A percentile compares a stretch with the other conserved stretches of the same genome.
Evolutionary conservation across 2,113 vertebrate species (phyloP).

Genomic region (Reinhardtius hippoglossoides): DNA sequence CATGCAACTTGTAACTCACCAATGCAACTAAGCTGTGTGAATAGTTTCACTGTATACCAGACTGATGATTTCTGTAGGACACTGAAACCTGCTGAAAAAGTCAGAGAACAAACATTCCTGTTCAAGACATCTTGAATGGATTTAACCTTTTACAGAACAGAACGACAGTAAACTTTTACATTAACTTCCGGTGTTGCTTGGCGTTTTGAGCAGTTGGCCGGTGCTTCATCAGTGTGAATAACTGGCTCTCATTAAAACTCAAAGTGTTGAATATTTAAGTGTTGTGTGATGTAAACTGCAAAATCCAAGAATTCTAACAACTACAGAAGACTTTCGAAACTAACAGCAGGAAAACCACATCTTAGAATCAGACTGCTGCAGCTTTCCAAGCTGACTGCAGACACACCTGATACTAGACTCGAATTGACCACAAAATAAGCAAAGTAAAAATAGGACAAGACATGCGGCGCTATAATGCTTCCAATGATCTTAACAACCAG

Average conservation of each 20-base stretch:
- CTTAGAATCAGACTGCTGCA: no score
- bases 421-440: background rate
- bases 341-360: no score
- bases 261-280: background rate
- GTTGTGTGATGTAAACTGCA: background rate
- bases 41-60: slow-evolving; percentile 54
- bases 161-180: background rate
- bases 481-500: background rate
- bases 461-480: background rate
- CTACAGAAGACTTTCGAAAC: no score
- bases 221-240: slow-evolving; percentile 6
- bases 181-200: background rate
- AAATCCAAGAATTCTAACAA: background rate
- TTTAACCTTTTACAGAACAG: slow-evolving; percentile 23
- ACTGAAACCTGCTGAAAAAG: slow-evolving; percentile 63
- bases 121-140: slow-evolving; percentile 44
- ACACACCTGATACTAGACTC: background rate
- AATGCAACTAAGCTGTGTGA: slow-evolving; percentile 61
- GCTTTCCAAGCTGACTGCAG: background rate
- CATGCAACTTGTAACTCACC: slow-evolving; percentile 69
- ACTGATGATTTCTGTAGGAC: slow-evolving; percentile 52
- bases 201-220: slow-evolving; percentile 16
- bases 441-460: background rate
- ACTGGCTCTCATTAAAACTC: background rate
- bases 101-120: slow-evolving; percentile 58